These are phyloP conservation scores for Cabera pusaria DNA, from an alignment of 2,888 invertebrate species.

Conservation along the genomic window DNA sequence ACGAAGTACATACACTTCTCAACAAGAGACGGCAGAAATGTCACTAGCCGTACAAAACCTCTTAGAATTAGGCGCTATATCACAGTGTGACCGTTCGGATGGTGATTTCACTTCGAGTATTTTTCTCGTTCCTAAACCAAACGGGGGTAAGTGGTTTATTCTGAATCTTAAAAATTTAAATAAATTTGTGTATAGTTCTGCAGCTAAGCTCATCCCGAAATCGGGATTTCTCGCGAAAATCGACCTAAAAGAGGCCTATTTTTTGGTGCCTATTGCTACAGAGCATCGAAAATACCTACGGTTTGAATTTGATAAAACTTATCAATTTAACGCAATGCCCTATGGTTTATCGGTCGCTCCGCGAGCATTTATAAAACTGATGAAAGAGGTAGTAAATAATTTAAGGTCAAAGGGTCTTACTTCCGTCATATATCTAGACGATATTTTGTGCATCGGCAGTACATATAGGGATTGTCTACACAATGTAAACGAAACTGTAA, in stretches of 20 bases:
- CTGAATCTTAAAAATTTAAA: constrained; percentile 8
- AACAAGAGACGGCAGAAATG: no score
- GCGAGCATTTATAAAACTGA: constrained; percentile 3
- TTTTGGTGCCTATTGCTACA: neutral
- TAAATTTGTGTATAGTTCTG: constrained; percentile 7
- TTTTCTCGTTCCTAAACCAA: constrained; percentile 14
- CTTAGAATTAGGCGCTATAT: neutral
- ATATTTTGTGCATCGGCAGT: constrained; percentile 5
- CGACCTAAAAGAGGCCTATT: constrained; percentile 8
- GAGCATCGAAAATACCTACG: constrained; percentile 3
- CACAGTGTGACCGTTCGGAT: neutral
- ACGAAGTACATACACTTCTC: no score
- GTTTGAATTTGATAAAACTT: constrained; percentile 1
- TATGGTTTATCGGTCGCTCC: constrained; percentile 5
- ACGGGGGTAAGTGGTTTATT: constrained; percentile 4
- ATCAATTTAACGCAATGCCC: constrained; percentile 1
- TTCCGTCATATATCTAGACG: constrained; percentile 7
- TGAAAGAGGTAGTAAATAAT: constrained; percentile 6
- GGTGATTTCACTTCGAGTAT: constrained; percentile 2
- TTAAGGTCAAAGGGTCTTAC: constrained; percentile 1
- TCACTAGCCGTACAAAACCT: neutral
- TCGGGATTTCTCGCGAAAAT: constrained; percentile 3
- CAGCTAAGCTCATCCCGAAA: neutral
- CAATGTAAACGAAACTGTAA: constrained; percentile 1
- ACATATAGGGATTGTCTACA: neutral